These are phyloP conservation scores for Pedicia rivosa DNA, from an alignment of 2,888 invertebrate species.

Conservation along the genomic window DNA sequence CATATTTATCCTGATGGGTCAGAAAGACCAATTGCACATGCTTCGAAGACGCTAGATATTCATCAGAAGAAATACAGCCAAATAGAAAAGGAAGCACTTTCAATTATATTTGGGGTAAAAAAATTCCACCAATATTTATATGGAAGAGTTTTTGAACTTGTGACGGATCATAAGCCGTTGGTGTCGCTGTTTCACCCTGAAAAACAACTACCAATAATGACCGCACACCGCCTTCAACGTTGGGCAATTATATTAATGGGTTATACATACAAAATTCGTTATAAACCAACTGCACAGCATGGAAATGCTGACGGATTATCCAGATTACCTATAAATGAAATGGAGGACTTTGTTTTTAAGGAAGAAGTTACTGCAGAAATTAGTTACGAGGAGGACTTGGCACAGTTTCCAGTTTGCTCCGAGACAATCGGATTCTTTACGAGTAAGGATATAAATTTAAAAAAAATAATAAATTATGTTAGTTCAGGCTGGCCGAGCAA, in stretches of 20 bases:
- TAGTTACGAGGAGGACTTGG: too few relatives aligned
- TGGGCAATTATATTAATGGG: slow-evolving; percentile 11
- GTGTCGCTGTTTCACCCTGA: slow-evolving; percentile 10
- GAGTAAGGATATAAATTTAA: too few relatives aligned
- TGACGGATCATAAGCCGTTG: slow-evolving; percentile 12
- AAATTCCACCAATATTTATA: slow-evolving; percentile 14
- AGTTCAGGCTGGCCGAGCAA: too few relatives aligned
- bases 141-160: slow-evolving; percentile 11
- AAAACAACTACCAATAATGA: slow-evolving; percentile 11
- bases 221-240: slow-evolving; percentile 10
- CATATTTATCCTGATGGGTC: slow-evolving; percentile 2
- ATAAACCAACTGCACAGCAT: slow-evolving; percentile 8
- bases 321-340: too few relatives aligned
- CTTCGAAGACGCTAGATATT: slow-evolving; percentile 4
- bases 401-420: too few relatives aligned
- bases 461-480: too few relatives aligned
- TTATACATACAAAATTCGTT: slow-evolving; percentile 10
- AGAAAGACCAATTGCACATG: not conserved
- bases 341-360: too few relatives aligned
- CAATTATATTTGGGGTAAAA: slow-evolving; percentile 11
- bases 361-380: too few relatives aligned
- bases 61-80: not conserved
- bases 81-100: slow-evolving; percentile 1
- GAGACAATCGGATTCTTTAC: too few relatives aligned
- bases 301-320: slow-evolving; percentile 12